A percentile compares a stretch with the other conserved stretches of the same genome.
Conservation (phyloP, 1,140 invertebrate species). For the Drosophila miranda region DNA sequence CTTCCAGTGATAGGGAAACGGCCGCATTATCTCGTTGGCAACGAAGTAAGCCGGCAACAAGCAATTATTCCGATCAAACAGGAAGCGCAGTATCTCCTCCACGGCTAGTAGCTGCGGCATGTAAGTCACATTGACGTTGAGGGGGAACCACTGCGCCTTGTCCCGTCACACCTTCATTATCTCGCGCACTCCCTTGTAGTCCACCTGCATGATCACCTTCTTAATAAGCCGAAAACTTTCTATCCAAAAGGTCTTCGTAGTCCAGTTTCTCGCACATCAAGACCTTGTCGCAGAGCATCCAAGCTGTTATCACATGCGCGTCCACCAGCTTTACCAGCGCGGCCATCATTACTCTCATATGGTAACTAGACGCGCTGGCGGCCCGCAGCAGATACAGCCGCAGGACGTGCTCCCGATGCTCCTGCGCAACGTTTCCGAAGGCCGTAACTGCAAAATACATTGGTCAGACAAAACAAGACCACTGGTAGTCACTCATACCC, state of each 20-base stretch:
- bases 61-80: constrained; percentile 96
- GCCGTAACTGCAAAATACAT: constrained; percentile 77
- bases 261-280: constrained; percentile 90
- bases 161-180: constrained; percentile 96
- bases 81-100: constrained; percentile 91
- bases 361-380: constrained; percentile 87
- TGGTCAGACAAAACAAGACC: background rate
- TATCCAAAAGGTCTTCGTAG: constrained; percentile 93
- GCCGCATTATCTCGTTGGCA: constrained; percentile 97
- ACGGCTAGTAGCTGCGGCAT: constrained; percentile 91
- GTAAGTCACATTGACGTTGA: constrained; percentile 89
- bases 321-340: constrained; percentile 89
- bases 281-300: constrained; percentile 91
- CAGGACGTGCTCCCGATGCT: constrained; percentile 88
- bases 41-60: constrained; percentile 96
- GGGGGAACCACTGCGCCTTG: constrained; percentile 91
- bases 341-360: constrained; percentile 88
- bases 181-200: constrained; percentile 97
- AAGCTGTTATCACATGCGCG: constrained; percentile 83
- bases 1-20: constrained; percentile 95
- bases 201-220: constrained; percentile 93
- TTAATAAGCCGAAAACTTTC: constrained; percentile 93
- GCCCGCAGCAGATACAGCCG: constrained; percentile 88
- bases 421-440: constrained; percentile 84
- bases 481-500: constrained; percentile 31